These are phyloP conservation scores for Uropsilus gracilis DNA, from an alignment of 2,113 vertebrate species.

Conservation along the genomic window DNA sequence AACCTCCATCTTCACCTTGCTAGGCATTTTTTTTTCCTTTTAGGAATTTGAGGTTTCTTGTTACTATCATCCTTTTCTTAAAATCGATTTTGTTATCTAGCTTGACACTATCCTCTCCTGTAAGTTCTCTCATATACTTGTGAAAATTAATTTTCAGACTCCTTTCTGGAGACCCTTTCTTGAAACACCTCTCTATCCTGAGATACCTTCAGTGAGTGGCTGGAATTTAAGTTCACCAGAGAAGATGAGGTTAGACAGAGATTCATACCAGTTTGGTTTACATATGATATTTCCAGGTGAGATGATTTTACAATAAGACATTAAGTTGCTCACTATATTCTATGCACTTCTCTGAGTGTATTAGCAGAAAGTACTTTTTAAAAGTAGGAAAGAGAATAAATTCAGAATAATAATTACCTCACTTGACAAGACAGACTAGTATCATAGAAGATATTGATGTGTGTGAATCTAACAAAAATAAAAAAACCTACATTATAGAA, in stretches of 20 bases:
- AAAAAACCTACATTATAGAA: not conserved
- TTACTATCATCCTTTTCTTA: not conserved
- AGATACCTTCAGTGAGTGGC: no score
- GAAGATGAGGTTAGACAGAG: not conserved
- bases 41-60: not conserved
- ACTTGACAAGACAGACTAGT: not conserved
- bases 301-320: not conserved
- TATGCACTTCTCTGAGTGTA: not conserved
- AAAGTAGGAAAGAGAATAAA: not conserved
- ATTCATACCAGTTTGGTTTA: not conserved
- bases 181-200: not conserved
- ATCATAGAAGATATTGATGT: not conserved
- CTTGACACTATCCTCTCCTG: not conserved
- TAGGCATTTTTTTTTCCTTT: not conserved
- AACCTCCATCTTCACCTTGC: not conserved
- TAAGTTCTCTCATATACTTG: not conserved
- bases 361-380: not conserved
- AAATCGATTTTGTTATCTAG: not conserved
- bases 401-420: not conserved
- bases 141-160: not conserved
- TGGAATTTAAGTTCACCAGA: no score
- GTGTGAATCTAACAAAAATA: not conserved
- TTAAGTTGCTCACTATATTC: not conserved
- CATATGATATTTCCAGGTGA: not conserved
- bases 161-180: not conserved